phyloP scores from a whole-genome alignment of 2,113 vertebrate species.

The Salvelinus sp. region DNA sequence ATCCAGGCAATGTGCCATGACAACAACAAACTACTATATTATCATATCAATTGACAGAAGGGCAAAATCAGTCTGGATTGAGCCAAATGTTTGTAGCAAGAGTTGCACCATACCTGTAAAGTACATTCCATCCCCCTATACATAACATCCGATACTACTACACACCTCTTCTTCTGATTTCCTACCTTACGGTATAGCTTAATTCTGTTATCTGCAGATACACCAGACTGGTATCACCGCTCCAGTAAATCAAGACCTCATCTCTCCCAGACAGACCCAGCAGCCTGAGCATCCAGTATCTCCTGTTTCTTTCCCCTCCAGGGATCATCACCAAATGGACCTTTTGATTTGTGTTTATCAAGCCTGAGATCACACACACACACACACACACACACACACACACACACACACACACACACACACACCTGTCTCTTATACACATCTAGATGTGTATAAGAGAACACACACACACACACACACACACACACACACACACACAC shows the following conservation, averaged over 20 bases:
- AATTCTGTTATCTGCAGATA: slow-evolving; percentile 1
- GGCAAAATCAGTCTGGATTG: background rate
- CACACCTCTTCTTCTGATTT: background rate
- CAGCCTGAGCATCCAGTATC: slow-evolving; percentile 4
- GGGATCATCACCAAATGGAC: slow-evolving; percentile 18
- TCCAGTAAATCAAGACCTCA: slow-evolving; percentile 29
- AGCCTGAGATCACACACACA: slow-evolving; percentile 19
- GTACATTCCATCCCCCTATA: background rate
- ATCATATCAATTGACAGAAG: background rate
- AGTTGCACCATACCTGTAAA: background rate
- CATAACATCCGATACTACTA: background rate
- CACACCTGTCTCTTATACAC: no score
- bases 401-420: slow-evolving; percentile 8
- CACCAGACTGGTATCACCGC: slow-evolving; percentile 1
- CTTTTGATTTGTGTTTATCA: slow-evolving; percentile 41
- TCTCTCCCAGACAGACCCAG: background rate
- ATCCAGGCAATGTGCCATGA: background rate
- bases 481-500: no score
- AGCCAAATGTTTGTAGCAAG: background rate
- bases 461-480: no score
- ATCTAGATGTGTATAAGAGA: no score
- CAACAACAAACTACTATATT: background rate
- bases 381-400: background rate
- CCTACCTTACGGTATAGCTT: background rate
- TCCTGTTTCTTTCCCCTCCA: background rate